Evolutionary conservation across 2,797 vertebrate species (phyloP), one percentile per base, ranked within the genome.

Genomic region (Trematomus bernacchii): DNA sequence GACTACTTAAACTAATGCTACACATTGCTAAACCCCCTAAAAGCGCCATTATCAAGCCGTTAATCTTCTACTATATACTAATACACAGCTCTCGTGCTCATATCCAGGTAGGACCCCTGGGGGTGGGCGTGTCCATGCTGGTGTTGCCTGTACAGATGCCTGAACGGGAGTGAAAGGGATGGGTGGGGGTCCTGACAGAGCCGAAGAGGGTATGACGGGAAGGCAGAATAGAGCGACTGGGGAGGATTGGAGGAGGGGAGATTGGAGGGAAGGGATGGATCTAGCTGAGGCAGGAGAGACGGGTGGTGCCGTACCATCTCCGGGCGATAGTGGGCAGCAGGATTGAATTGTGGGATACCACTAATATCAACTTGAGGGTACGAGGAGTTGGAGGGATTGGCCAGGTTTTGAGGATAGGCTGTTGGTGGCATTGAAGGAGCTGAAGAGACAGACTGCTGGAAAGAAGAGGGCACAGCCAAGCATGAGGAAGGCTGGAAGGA

Each of bases 81-180:
- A 89, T 92, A 94, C 62, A 94, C 67, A 40, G 87, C 60, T 75
- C 94, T 93, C 27, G 85, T 76, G 54, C 90, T 87, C 77, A 88
- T 85, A 79, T 94, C 95, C 92, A 91, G 91, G 93, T 94, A 97
- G 90, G 95, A 90, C 89, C 92, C 95, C 87, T 88, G 96, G 71
- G 89, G 90, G 88, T 91, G 95, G 86, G 88, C 59, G 86, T 93
- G 96, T 85, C 89, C 92, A 76, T 93, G 96, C 89, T 95, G 96
- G 93, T 91, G 96, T 87, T 94, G 95, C 83, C 94, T 96, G 90
- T 95, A 97, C 90, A 94, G 94, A 88, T 91, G 96, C 90, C 91
- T 95, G 92, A 92, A 95, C 48, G 94, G 96, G 86, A 93, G 95
- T 84, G 96, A 89, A 84, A 94, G 93, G 81, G 86, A 95, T 54